Conservation (phyloP, 2,888 invertebrate species). For the Stramonita haemastoma region DNA sequence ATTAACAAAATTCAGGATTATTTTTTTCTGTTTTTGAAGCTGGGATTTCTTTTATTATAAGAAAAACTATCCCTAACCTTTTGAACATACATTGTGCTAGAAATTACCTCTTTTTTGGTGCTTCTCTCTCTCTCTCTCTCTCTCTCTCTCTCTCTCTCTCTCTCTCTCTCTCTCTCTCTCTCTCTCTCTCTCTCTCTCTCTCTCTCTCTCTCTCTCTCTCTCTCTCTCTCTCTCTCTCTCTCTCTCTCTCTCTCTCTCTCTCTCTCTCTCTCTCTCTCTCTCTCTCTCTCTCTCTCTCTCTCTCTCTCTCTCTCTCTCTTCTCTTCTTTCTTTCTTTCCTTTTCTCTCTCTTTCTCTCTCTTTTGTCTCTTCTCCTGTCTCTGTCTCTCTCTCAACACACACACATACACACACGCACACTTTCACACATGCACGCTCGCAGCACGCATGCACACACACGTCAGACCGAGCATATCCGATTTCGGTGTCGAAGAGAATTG, state of each 20-base stretch:
- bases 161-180: neutral
- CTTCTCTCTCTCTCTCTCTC: neutral
- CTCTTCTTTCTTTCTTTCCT: too few species aligned
- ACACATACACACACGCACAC: neutral
- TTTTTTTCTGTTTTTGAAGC: too few species aligned
- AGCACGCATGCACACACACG: neutral
- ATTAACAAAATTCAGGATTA: too few species aligned
- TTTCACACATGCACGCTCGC: too few species aligned
- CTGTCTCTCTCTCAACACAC: too few species aligned
- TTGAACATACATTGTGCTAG: too few species aligned
- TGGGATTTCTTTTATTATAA: too few species aligned
- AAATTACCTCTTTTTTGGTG: neutral
- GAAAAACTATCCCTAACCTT: too few species aligned
- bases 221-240: conserved; percentile 3
- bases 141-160: neutral
- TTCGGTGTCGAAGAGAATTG: too few species aligned
- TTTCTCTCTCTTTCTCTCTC: too few species aligned
- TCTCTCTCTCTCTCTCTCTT: neutral
- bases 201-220: neutral
- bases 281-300: conserved; percentile 26
- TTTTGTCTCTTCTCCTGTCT: too few species aligned
- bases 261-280: conserved; percentile 14
- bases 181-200: neutral
- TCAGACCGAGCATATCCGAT: too few species aligned
- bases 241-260: conserved; percentile 1